Base-by-base conservation (phyloP, 2,888 invertebrate genomes). In the Dioctria linearis region DNA sequence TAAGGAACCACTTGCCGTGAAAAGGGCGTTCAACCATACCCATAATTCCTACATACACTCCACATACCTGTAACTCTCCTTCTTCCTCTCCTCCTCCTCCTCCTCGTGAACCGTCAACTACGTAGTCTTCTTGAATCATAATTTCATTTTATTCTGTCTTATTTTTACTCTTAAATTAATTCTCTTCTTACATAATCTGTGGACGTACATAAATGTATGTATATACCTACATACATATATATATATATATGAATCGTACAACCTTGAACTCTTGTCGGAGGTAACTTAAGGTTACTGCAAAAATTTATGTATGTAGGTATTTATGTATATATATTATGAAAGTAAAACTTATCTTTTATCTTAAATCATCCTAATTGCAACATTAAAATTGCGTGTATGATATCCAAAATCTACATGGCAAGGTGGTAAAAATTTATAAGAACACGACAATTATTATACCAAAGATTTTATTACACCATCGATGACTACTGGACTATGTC, bases 1-100 rank as follows among this genome's bases (percentile, higher is more conserved):
- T 80, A 83, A 83, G 85, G 87, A 88, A 87, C 87, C 87, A 87
- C 86, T 87, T 88, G 88, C 87, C 87, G 87, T 88, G 87, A 87
- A 88, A 88, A 88, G 88, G 88, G 87, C 88, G 86, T 88, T 88
- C 87, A 88, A 88, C 87, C 86, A 78, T 80, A 54, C 71, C 71
- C 54, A 39, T 25, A 75, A 42, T 46, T 59, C 25, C 25, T 25
- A 25, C 25, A 25, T 25, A 13, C 43, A 65, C 78, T 78, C 51
- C 65, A 39, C 65, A 65, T 78, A 39, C 40, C 78, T 66, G 54
- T 51, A 42, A 25, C 66, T 66, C 66, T 54, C 49, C 78, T 78
- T 39, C 25, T 25, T 25, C 66, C 66, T 65, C 78, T 78, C 42
- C 25, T 25, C 25, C 25, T 25, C 25, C 25, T 25, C 25, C 25